Evolutionary conservation across 2,888 invertebrate genomes (phyloP).

Genomic region (Drosophila fungiperda): DNA sequence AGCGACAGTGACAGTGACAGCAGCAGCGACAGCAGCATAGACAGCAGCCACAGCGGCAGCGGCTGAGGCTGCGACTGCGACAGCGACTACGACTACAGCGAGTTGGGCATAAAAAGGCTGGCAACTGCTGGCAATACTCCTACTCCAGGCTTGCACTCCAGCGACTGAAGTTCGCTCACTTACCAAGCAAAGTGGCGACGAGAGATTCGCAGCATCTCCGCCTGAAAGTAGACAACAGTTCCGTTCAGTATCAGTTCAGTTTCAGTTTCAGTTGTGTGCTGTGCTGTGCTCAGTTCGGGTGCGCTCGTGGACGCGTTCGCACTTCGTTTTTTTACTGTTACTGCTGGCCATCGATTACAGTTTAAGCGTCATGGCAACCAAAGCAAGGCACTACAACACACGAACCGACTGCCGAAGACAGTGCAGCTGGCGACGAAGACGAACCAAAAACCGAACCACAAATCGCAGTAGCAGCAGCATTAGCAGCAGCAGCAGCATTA

Average conservation of each 20-base stretch:
- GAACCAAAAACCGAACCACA: constrained; percentile 21
- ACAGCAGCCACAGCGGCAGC: constrained; percentile 11
- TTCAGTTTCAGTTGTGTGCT: constrained; percentile 31
- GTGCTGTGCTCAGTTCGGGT: constrained; percentile 68
- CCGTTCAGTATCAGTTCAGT: constrained; percentile 11
- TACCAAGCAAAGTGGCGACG: constrained; percentile 23
- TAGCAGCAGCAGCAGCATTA: constrained; percentile 24
- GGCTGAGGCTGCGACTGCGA: constrained; percentile 25
- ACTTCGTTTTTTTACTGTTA: constrained; percentile 42
- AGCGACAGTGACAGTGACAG: not conserved
- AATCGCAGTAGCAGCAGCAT: constrained; percentile 40
- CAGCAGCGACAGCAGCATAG: constrained; percentile 24
- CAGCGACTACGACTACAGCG: constrained; percentile 29
- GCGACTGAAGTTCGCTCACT: constrained; percentile 70
- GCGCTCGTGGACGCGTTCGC: constrained; percentile 73
- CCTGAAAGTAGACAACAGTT: constrained; percentile 40
- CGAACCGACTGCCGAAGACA: constrained; percentile 24
- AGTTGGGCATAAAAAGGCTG: constrained; percentile 83
- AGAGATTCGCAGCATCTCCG: constrained; percentile 16
- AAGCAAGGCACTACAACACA: constrained; percentile 12
- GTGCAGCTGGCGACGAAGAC: constrained; percentile 27
- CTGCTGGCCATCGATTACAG: constrained; percentile 58
- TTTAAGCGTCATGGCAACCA: constrained; percentile 63
- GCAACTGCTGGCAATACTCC: constrained; percentile 81
- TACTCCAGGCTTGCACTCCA: constrained; percentile 82